Evolutionary conservation across 2,888 invertebrate genomes (phyloP).

Genomic region (Lissonota sp.): DNA sequence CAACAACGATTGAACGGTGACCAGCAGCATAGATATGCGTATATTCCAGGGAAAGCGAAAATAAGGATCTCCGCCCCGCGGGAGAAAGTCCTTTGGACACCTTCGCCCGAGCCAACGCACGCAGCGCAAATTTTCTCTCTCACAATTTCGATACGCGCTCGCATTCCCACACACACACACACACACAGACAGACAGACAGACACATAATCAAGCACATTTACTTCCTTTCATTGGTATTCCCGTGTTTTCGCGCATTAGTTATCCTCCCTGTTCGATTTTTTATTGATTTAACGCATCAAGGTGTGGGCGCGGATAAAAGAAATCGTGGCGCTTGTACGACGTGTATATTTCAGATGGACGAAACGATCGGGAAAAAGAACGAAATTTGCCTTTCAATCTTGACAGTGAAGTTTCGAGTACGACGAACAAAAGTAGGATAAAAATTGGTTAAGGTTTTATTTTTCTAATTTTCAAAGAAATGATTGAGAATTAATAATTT

Average conservation of each 20-base stretch:
- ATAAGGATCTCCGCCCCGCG: constrained; percentile 73
- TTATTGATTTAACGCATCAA: constrained; percentile 42
- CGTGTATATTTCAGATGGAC: constrained; percentile 34
- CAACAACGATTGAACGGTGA: constrained; percentile 46
- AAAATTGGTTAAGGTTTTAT: no score
- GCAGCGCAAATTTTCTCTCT: constrained; percentile 26
- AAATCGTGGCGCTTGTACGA: constrained; percentile 20
- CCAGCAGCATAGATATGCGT: constrained; percentile 54
- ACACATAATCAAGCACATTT: constrained; percentile 12
- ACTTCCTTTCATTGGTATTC: constrained; percentile 60
- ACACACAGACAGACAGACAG: no score
- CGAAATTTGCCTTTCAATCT: constrained; percentile 29
- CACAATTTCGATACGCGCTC: background rate
- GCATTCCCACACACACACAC: no score
- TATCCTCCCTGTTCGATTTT: constrained; percentile 45
- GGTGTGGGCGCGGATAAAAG: constrained; percentile 23
- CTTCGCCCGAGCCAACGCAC: constrained; percentile 47
- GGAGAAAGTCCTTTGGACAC: constrained; percentile 77
- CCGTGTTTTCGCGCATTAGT: constrained; percentile 51
- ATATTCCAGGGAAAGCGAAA: constrained; percentile 77
- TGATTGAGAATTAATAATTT: no score
- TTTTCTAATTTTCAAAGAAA: no score
- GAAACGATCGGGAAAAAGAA: constrained; percentile 8
- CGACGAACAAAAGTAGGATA: constrained; percentile 20
- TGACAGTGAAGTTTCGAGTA: constrained; percentile 2